These are phyloP conservation scores for Aptenodytes patagonicus DNA, from an alignment of 2,113 vertebrate genomes.

Conservation along the genomic window DNA sequence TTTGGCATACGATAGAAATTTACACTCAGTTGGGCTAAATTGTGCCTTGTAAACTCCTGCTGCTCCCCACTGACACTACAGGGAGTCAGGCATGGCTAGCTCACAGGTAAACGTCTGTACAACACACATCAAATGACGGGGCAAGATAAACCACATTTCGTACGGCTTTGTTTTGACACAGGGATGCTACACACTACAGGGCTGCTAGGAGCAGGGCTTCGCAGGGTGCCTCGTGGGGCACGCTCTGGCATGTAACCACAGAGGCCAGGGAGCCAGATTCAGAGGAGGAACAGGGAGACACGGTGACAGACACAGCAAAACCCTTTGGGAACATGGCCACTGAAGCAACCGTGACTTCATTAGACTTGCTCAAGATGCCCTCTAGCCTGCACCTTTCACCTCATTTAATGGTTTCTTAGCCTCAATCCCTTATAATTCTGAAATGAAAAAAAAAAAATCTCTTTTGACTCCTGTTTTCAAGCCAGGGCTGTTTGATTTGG, in stretches of 20 bases:
- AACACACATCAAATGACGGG: fast-evolving
- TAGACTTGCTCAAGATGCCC: conserved; percentile 63
- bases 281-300: neutral
- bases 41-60: neutral
- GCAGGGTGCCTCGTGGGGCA: neutral
- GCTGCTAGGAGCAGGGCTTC: neutral
- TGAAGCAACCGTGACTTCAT: conserved; percentile 60
- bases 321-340: conserved; percentile 10
- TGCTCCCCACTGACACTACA: neutral
- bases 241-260: fast-evolving
- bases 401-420: conserved; percentile 62
- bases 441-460: conserved; percentile 12
- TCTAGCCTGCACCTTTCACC: conserved; percentile 59
- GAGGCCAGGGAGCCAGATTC: neutral
- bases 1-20: neutral
- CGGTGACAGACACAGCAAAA: conserved; percentile 17
- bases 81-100: neutral
- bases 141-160: neutral
- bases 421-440: conserved; percentile 48
- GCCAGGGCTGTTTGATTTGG: conserved; percentile 28
- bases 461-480: conserved; percentile 56
- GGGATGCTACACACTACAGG: fast-evolving
- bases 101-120: neutral
- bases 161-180: neutral
- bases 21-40: conserved; percentile 1